phyloP scores from a whole-genome alignment of 2,113 vertebrate species.

The Phyllopteryx taeniolatus region DNA sequence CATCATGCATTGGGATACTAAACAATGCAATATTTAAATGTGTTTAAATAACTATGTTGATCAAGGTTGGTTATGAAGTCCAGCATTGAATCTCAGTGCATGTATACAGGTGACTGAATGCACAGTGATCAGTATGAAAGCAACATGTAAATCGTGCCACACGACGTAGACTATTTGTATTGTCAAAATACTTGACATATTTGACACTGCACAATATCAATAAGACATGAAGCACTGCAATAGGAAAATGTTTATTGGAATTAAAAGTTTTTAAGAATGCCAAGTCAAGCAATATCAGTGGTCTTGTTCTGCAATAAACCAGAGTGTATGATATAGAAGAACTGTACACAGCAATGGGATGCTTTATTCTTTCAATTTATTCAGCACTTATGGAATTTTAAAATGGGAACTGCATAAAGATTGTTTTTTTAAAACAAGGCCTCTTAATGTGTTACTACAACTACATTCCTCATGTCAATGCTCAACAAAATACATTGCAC shows the following conservation, averaged over 20 bases:
- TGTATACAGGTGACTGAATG: background rate
- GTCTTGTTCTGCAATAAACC: background rate
- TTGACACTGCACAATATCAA: background rate
- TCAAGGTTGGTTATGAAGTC: background rate
- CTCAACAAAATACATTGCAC: background rate
- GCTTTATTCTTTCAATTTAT: background rate
- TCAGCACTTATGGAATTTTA: background rate
- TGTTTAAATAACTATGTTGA: background rate
- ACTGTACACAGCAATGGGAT: background rate
- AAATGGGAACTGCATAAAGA: background rate
- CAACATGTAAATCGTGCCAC: background rate
- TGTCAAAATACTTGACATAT: background rate
- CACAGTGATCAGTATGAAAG: background rate
- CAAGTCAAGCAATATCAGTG: background rate
- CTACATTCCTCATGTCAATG: background rate
- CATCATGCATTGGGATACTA: background rate
- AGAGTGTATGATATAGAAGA: background rate
- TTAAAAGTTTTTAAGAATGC: background rate
- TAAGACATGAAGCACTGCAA: background rate
- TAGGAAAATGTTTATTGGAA: constrained; percentile 5
- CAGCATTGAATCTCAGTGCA: background rate
- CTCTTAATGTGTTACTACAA: background rate
- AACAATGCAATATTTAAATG: background rate
- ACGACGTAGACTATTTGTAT: background rate
- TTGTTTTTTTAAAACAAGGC: background rate